Percentiles rank a stretch among this genome's conserved stretches.
These are phyloP conservation scores for Drosophila carrolli DNA, from an alignment of 1,140 invertebrate genomes.

Conservation along the genomic window DNA sequence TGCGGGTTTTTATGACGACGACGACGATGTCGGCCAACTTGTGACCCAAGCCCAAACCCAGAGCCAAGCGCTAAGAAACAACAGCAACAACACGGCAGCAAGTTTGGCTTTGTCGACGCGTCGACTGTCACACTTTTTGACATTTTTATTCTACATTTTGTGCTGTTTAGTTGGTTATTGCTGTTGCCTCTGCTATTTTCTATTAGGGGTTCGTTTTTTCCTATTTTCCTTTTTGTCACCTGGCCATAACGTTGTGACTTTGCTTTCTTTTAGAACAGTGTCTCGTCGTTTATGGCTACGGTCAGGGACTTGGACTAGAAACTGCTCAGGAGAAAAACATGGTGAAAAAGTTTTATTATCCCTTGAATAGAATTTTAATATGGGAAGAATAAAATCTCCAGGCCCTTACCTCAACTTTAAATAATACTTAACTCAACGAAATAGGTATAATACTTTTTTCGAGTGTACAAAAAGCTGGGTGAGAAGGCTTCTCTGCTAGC, in stretches of 20 bases:
- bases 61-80: conserved; percentile 42
- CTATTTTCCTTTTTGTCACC: conserved; percentile 69
- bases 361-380: no score
- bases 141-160: conserved; percentile 80
- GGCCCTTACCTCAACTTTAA: no score
- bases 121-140: conserved; percentile 78
- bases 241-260: conserved; percentile 59
- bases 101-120: conserved; percentile 57
- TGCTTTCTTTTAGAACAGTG: conserved; percentile 70
- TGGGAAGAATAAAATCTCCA: no score
- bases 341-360: no score
- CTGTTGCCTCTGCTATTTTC: conserved; percentile 28
- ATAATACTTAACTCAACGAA: no score
- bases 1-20: conserved; percentile 77
- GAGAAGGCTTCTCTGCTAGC: neutral
- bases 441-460: neutral
- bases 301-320: conserved; percentile 5
- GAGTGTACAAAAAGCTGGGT: conserved; percentile 6
- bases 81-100: conserved; percentile 31
- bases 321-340: conserved; percentile 7
- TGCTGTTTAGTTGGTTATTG: conserved; percentile 59
- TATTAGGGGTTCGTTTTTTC: conserved; percentile 45
- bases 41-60: conserved; percentile 30
- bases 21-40: conserved; percentile 24
- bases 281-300: conserved; percentile 25